Evolutionary conservation across 2,113 vertebrate species (phyloP).

Genomic region (Proteles cristata): DNA sequence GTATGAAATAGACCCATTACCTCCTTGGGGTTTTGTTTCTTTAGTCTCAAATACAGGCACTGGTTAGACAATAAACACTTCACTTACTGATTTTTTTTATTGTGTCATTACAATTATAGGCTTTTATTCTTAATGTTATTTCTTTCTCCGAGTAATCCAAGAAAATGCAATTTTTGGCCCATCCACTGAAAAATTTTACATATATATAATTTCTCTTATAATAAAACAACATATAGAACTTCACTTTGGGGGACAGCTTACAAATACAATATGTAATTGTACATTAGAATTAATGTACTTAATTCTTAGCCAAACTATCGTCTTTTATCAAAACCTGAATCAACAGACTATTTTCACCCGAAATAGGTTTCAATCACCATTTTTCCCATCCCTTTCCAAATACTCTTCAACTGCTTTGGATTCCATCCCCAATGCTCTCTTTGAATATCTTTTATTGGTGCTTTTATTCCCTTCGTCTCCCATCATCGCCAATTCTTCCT

Average conservation of each 20-base stretch:
- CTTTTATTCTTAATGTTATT: neutral
- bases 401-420: neutral
- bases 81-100: neutral
- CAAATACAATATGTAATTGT: neutral
- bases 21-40: neutral
- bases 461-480: slow-evolving; percentile 15
- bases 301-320: neutral
- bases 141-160: neutral
- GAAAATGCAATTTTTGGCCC: neutral
- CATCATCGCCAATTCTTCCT: slow-evolving; percentile 48
- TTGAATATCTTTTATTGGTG: slow-evolving; percentile 1
- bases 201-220: neutral
- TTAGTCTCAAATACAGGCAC: slow-evolving; percentile 15
- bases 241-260: neutral
- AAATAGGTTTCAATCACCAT: neutral
- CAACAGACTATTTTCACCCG: neutral
- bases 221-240: neutral
- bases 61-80: neutral
- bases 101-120: neutral
- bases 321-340: neutral
- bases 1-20: neutral
- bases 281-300: too few species aligned
- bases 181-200: neutral
- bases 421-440: neutral
- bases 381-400: neutral